Base-by-base conservation (phyloP, 2,797 vertebrate genomes). In the Triplophysa bombifrons region DNA sequence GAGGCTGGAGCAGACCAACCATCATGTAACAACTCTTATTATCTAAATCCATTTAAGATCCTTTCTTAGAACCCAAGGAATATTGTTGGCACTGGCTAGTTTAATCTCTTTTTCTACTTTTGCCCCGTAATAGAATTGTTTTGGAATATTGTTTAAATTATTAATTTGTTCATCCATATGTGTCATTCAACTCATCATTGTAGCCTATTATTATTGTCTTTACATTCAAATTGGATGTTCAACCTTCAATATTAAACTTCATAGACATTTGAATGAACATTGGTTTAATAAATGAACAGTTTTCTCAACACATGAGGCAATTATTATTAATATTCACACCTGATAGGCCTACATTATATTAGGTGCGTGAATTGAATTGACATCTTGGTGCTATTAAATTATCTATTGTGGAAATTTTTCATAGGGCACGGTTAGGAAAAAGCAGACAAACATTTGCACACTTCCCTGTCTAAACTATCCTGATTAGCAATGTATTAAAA, bases 251-350 rank as follows among this genome's bases (percentile, higher is more conserved):
- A 83, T 90, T 78, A 78, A 87, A 75, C 86, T 83, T 85, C 41
- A 73, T 56, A 74, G 50, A 63, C 30, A 72, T 78, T 64, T 19
- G 87, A 86, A 88, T 87, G 90, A 86, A 83, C 80, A 88, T 85
- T 83, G 87, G 88, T 88, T 91, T 90, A 91, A 92, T 83, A 84
- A 91, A 90, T 84, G 74, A 86, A 88, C 88, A 13, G 19, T 19
- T 64, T 74, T 87, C 86, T 76, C 25, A 76, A 38, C 66, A 90
- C 88, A 89, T 80, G 85, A 88, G 88, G 86, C 89, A 86, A 87
- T 90, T 91, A 89, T 90, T 91, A 92, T 92, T 30, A 30, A 3
- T 89, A 90, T 90, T 91, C 90, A 91, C 89, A 91, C 91, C 90
- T 88, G 88, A 92, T 92, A 27, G 25, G 25, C 25, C 25, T 27